These are phyloP conservation scores for Torymus aiolomorphi DNA, from an alignment of 2,888 invertebrate genomes.

Conservation along the genomic window DNA sequence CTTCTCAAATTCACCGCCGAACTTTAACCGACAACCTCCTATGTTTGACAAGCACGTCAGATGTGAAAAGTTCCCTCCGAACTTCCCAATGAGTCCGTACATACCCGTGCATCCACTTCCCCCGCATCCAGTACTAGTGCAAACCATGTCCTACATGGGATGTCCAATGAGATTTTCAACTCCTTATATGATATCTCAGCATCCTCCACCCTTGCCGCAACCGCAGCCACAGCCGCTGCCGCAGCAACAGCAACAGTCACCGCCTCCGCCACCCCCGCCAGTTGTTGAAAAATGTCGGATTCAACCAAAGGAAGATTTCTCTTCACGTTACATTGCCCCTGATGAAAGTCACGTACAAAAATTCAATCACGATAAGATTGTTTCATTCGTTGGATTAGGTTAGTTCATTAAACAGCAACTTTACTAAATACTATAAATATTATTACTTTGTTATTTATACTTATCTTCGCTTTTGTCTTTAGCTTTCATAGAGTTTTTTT, in stretches of 20 bases:
- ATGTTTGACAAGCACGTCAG: constrained; percentile 65
- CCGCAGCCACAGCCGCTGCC: no score
- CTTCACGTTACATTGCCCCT: constrained; percentile 75
- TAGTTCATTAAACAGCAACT: constrained; percentile 67
- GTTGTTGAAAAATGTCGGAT: constrained; percentile 69
- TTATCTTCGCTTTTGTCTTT: no score
- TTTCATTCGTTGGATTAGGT: constrained; percentile 81
- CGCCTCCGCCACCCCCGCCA: constrained; percentile 39
- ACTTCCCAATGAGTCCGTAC: constrained; percentile 64
- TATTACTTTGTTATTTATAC: no score
- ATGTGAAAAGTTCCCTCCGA: constrained; percentile 64
- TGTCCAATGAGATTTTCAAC: constrained; percentile 67
- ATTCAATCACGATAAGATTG: constrained; percentile 80
- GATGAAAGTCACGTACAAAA: constrained; percentile 73
- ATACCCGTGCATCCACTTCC: constrained; percentile 63
- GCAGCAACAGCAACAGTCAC: no score
- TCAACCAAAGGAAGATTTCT: constrained; percentile 75
- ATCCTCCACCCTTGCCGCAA: constrained; percentile 47
- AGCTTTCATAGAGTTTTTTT: no score
- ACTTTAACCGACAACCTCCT: constrained; percentile 66
- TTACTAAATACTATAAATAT: background rate
- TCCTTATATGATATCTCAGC: constrained; percentile 62
- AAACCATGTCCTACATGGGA: constrained; percentile 67
- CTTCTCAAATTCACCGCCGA: constrained; percentile 66
- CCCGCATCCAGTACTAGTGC: constrained; percentile 66